Conservation (phyloP, 2,888 invertebrate genomes). For the Melinaea menophilus region DNA sequence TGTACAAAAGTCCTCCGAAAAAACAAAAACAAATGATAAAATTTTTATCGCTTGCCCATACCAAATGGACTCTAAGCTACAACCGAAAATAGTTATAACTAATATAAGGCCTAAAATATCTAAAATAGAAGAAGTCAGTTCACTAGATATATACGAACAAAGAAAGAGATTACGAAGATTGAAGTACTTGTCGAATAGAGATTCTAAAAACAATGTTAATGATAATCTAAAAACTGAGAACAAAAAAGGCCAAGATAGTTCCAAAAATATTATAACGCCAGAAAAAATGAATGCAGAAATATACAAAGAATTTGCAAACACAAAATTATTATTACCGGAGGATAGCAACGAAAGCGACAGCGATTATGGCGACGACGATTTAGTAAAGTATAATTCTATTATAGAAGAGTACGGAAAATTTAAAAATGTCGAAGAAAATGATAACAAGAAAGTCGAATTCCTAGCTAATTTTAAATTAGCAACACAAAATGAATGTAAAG, state of each 20-base stretch:
- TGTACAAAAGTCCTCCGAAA: conserved; percentile 46
- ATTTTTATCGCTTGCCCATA: conserved; percentile 61
- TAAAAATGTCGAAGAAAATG: conserved; percentile 50
- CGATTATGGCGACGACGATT: conserved; percentile 73
- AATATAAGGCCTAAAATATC: conserved; percentile 53
- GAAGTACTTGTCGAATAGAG: conserved; percentile 56
- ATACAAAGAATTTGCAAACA: conserved; percentile 57
- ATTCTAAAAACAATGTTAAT: conserved; percentile 39
- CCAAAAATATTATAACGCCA: conserved; percentile 59
- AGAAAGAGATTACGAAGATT: conserved; percentile 66
- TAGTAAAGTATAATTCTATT: conserved; percentile 69
- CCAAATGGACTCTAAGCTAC: conserved; percentile 60
- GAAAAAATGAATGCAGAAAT: conserved; percentile 63
- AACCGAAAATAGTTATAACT: conserved; percentile 64
- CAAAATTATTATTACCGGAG: conserved; percentile 52
- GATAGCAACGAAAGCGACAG: conserved; percentile 65
- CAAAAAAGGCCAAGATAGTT: conserved; percentile 42
- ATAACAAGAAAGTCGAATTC: conserved; percentile 75
- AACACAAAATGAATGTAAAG: conserved; percentile 78
- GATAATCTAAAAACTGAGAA: conserved; percentile 42
- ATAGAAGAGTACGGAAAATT: conserved; percentile 62
- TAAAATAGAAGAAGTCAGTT: conserved; percentile 60
- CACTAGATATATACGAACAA: conserved; percentile 76
- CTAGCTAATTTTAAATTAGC: conserved; percentile 80
- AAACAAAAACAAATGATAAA: conserved; percentile 55